Evolutionary conservation across 1,140 invertebrate genomes (phyloP).

Genomic region (Camponotus floridanus): DNA sequence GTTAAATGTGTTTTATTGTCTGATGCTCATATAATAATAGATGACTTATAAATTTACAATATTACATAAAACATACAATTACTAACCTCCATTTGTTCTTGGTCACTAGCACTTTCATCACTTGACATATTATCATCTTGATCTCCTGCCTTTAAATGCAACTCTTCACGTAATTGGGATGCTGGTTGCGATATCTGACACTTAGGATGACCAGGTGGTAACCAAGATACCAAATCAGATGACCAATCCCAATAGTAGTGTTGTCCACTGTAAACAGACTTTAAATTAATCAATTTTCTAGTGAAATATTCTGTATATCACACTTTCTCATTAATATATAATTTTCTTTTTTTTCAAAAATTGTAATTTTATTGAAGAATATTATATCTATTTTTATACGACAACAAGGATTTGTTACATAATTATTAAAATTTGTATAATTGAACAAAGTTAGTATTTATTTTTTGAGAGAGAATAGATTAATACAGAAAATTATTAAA

Average conservation of each 20-base stretch:
- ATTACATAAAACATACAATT: constrained; percentile 16
- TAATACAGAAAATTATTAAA: neutral
- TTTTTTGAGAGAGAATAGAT: constrained; percentile 4
- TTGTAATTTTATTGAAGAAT: too few species aligned
- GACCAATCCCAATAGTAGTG: constrained; percentile 98
- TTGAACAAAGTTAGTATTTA: neutral
- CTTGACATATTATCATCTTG: constrained; percentile 85
- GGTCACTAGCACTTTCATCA: constrained; percentile 83
- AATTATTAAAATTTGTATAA: constrained; percentile 22
- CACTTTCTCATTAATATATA: neutral
- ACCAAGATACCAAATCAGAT: constrained; percentile 97
- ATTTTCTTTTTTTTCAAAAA: neutral
- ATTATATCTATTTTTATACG: neutral
- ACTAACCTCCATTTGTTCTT: constrained; percentile 83
- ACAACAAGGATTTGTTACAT: neutral
- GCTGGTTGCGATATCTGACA: constrained; percentile 93
- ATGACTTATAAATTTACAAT: constrained; percentile 1
- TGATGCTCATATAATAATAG: neutral
- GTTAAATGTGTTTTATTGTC: neutral
- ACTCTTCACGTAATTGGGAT: constrained; percentile 92
- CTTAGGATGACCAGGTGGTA: constrained; percentile 96
- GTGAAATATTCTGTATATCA: neutral
- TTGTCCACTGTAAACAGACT: constrained; percentile 87
- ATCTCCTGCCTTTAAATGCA: constrained; percentile 85
- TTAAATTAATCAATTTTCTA: constrained; percentile 1